Conservation (phyloP, 1,140 invertebrate species). For the Drosophila subobscura region DNA sequence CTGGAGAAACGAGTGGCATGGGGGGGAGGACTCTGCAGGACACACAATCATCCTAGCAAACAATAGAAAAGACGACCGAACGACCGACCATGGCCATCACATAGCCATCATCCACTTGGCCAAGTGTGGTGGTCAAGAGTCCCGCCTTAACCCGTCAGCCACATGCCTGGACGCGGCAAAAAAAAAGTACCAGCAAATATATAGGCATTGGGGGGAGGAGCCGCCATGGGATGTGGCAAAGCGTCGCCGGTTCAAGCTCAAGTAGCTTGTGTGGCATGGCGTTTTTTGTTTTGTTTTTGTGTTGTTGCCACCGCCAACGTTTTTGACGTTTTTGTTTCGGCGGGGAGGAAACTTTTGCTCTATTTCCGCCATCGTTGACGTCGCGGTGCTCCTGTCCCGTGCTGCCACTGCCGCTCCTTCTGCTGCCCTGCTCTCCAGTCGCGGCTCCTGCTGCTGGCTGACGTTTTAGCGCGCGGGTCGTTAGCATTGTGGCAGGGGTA, state of each 20-base stretch:
- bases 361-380: conserved; percentile 66
- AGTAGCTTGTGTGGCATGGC: conserved; percentile 70
- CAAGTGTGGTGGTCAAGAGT: conserved; percentile 64
- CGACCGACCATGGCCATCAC: conserved; percentile 6
- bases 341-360: conserved; percentile 65
- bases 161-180: conserved; percentile 49
- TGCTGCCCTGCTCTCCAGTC: not conserved
- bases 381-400: too few relatives aligned
- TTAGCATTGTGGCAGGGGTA: conserved; percentile 35
- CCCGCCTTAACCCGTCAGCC: conserved; percentile 78
- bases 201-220: conserved; percentile 1
- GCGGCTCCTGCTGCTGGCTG: conserved; percentile 44
- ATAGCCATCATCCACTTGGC: conserved; percentile 11
- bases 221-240: conserved; percentile 24
- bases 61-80: conserved; percentile 57
- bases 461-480: conserved; percentile 66
- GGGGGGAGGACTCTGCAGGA: not conserved
- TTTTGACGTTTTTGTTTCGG: conserved; percentile 46
- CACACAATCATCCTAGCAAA: conserved; percentile 26
- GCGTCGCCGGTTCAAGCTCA: conserved; percentile 59
- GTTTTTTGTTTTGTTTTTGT: conserved; percentile 36
- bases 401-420: not conserved
- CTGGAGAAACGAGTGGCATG: conserved; percentile 3
- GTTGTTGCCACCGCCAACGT: conserved; percentile 3
- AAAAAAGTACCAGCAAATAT: conserved; percentile 38